Conservation (phyloP, 2,888 invertebrate species). For the Callyntrura guangdongensis region DNA sequence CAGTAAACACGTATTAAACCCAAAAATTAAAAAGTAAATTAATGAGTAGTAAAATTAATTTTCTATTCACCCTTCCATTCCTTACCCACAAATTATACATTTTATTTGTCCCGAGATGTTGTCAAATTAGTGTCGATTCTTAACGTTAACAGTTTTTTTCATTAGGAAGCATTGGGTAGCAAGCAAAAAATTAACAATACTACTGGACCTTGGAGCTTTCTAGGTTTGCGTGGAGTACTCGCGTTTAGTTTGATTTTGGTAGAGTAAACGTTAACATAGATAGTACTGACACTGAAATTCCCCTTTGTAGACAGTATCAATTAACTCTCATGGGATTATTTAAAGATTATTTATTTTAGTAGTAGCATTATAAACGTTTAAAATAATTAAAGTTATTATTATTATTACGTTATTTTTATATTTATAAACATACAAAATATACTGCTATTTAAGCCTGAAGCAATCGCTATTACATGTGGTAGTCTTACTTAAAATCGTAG, state of each 20-base stretch:
- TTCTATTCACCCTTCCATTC: background rate
- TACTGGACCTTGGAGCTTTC: background rate
- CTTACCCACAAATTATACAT: background rate
- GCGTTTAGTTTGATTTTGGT: background rate
- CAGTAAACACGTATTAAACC: conserved; percentile 10
- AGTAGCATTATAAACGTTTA: background rate
- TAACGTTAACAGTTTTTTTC: background rate
- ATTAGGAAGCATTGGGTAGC: background rate
- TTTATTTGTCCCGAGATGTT: background rate
- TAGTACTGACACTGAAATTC: background rate
- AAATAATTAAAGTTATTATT: background rate
- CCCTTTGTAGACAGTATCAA: background rate
- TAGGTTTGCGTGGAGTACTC: conserved; percentile 20
- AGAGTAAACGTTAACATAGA: background rate
- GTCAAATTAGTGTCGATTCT: background rate
- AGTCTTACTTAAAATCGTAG: conserved; percentile 26
- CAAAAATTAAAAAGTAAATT: background rate
- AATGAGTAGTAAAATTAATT: conserved; percentile 11
- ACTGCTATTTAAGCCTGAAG: conserved; percentile 43
- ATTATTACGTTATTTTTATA: background rate
- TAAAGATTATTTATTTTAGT: conserved; percentile 22
- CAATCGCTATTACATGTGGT: conserved; percentile 40
- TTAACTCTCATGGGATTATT: background rate
- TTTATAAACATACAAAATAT: conserved; percentile 17
- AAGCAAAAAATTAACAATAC: background rate